Evolutionary conservation across 2,797 vertebrate genomes (phyloP).

Genomic region (Ctenochaetus hawaiiensis): DNA sequence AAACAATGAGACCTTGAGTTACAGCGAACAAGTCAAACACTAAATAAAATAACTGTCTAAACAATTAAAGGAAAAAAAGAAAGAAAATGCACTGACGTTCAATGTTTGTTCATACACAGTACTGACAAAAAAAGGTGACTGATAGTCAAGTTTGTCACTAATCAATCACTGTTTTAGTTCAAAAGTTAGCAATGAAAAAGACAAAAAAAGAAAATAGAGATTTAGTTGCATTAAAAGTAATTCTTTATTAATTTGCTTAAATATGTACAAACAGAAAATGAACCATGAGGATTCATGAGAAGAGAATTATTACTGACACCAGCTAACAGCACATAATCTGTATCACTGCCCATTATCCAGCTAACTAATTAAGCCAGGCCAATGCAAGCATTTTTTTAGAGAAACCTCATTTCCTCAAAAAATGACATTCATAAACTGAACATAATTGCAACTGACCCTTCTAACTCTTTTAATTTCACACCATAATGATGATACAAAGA

Average conservation of each 20-base stretch:
- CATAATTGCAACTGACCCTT: constrained; percentile 78
- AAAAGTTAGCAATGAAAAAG: not conserved
- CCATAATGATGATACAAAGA: constrained; percentile 72
- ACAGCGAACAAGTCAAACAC: not conserved
- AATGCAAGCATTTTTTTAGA: constrained; percentile 58
- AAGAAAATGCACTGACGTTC: not conserved
- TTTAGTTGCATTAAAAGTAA: not conserved
- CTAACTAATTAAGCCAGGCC: constrained; percentile 61
- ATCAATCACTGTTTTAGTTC: not conserved
- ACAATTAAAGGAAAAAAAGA: not conserved
- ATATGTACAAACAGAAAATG: constrained; percentile 4
- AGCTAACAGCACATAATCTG: constrained; percentile 43
- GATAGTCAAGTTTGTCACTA: not conserved
- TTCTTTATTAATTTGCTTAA: constrained; percentile 8
- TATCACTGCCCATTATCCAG: constrained; percentile 52
- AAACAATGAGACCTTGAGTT: not conserved
- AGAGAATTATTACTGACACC: constrained; percentile 6
- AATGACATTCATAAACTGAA: constrained; percentile 74
- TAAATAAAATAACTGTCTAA: not conserved
- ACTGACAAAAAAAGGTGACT: not conserved
- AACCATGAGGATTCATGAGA: not conserved
- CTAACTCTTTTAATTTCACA: constrained; percentile 80
- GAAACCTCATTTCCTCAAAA: constrained; percentile 73
- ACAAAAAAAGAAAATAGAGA: not conserved
- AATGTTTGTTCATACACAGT: not conserved